phyloP scores from a whole-genome alignment of 1,140 invertebrate species.

The Papilio dardanus region DNA sequence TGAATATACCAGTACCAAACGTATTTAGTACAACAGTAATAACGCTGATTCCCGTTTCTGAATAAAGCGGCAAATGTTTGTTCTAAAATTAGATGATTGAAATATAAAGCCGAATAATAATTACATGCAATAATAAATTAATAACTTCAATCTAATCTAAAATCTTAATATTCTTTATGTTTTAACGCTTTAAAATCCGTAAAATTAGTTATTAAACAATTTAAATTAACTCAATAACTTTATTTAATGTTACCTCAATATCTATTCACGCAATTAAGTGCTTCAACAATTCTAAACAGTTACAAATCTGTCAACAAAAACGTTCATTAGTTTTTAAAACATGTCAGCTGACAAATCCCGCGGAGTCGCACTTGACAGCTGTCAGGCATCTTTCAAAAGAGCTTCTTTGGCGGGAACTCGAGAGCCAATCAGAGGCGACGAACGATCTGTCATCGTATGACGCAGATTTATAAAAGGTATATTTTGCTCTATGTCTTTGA shows the following conservation, averaged over 20 bases:
- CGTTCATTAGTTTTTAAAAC: conserved; percentile 52
- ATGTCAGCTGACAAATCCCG: conserved; percentile 60
- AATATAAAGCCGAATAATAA: too few relatives aligned
- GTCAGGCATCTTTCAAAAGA: conserved; percentile 54
- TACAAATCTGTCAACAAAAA: conserved; percentile 44
- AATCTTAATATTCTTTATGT: not conserved
- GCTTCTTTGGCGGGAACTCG: conserved; percentile 53
- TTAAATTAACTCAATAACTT: not conserved
- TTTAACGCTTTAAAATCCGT: conserved; percentile 7
- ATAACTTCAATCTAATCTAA: not conserved
- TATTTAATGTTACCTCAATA: not conserved
- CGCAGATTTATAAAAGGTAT: not conserved
- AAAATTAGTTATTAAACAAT: conserved; percentile 1
- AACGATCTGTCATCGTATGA: conserved; percentile 53
- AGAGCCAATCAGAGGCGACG: conserved; percentile 65
- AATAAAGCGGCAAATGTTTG: too few relatives aligned
- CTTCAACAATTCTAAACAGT: conserved; percentile 39
- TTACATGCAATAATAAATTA: not conserved
- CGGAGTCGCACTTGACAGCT: conserved; percentile 58
- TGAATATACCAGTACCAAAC: too few relatives aligned
- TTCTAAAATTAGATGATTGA: too few relatives aligned
- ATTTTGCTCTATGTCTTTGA: conserved; percentile 1
- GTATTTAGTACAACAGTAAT: too few relatives aligned
- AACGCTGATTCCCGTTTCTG: too few relatives aligned
- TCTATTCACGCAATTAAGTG: conserved; percentile 33